These are phyloP conservation scores for Poecile montanus DNA, from an alignment of 2,797 vertebrate species.

Conservation along the genomic window DNA sequence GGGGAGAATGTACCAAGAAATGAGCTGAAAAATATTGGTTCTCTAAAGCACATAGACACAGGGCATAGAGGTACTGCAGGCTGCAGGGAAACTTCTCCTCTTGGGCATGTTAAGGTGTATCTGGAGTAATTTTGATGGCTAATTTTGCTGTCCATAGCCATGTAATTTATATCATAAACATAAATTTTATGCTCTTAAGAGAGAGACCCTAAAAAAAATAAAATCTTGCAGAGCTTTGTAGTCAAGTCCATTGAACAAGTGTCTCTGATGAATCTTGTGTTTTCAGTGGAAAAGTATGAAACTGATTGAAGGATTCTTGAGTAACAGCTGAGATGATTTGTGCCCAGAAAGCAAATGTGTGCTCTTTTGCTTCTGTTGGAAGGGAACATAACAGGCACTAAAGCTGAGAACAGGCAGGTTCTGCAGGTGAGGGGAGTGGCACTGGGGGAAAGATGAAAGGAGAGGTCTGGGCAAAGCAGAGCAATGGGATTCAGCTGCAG, in stretches of 20 bases:
- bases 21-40: neutral
- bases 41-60: neutral
- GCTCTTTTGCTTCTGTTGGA: neutral
- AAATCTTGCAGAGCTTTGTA: neutral
- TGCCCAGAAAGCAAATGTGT: neutral
- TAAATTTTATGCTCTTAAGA: neutral
- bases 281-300: conserved; percentile 23
- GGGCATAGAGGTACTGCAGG: neutral
- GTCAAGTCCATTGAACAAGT: neutral
- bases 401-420: neutral
- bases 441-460: neutral
- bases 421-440: neutral
- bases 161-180: neutral
- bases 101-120: neutral
- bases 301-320: neutral
- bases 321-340: neutral
- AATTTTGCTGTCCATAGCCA: neutral
- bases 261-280: neutral
- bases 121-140: neutral
- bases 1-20: neutral
- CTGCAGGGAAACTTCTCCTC: neutral
- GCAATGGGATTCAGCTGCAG: neutral
- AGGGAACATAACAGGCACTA: neutral
- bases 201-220: neutral
- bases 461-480: neutral